A percentile compares a stretch with the other conserved stretches of the same genome.
These are phyloP conservation scores for Hemibates koningsi DNA, from an alignment of 2,113 vertebrate genomes.

Conservation along the genomic window DNA sequence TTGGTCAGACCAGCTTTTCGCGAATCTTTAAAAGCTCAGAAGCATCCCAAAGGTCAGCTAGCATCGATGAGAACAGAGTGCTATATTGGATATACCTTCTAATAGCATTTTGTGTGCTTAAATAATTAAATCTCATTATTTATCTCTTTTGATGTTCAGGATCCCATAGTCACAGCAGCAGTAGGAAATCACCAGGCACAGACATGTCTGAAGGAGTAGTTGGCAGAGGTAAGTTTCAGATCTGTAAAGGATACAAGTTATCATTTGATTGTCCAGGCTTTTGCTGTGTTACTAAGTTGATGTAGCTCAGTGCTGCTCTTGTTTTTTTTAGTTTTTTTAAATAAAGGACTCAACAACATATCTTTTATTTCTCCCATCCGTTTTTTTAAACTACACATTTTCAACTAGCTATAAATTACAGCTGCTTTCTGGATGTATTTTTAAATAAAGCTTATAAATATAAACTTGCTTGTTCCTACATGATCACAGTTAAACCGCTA, in stretches of 20 bases:
- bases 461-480: neutral
- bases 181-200: constrained; percentile 45
- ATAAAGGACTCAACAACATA: neutral
- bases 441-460: neutral
- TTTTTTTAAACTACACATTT: neutral
- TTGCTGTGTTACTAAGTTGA: neutral
- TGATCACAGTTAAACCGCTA: neutral
- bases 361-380: fast-evolving
- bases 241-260: neutral
- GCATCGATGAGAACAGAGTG: neutral
- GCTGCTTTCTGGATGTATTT: neutral
- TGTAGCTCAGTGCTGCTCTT: neutral
- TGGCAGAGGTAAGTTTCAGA: constrained; percentile 77
- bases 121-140: neutral
- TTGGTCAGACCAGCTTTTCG: constrained; percentile 51
- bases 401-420: neutral
- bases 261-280: neutral
- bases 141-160: constrained; percentile 31
- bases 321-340: neutral
- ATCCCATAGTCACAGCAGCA: constrained; percentile 50
- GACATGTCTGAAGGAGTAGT: constrained; percentile 76
- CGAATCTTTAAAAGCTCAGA: constrained; percentile 69
- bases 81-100: neutral
- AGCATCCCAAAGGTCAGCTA: constrained; percentile 75
- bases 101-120: neutral